Conservation (phyloP, 2,113 vertebrate species). For the Macaca nemestrina region DNA sequence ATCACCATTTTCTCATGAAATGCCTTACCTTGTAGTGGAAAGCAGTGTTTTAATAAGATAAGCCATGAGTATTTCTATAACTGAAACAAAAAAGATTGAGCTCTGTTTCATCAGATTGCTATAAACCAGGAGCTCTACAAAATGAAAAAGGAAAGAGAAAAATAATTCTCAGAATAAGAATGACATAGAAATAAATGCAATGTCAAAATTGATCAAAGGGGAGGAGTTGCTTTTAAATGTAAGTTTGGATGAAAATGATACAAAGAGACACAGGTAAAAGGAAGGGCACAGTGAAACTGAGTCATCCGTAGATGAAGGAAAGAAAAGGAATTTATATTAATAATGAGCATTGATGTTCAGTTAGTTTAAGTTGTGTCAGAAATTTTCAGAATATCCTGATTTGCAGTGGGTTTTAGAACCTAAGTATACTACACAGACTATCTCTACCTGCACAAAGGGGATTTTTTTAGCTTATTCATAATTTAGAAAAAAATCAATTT, state of each 20-base stretch:
- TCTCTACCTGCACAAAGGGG: background rate
- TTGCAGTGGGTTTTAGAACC: background rate
- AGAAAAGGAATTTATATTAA: background rate
- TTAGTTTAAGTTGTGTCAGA: background rate
- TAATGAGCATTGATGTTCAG: background rate
- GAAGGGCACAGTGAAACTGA: background rate
- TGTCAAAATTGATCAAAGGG: conserved; percentile 26
- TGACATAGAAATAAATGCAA: conserved; percentile 51
- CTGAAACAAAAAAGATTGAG: conserved; percentile 11
- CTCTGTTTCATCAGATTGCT: conserved; percentile 8
- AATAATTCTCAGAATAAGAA: background rate
- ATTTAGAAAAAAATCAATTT: background rate
- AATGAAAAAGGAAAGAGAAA: background rate
- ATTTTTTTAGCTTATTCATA: background rate
- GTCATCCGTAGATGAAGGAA: background rate
- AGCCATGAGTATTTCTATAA: background rate
- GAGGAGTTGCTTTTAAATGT: background rate
- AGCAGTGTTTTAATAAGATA: conserved; percentile 3
- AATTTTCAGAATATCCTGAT: background rate
- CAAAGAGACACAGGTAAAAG: background rate
- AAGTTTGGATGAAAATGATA: conserved; percentile 25
- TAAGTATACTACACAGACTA: background rate
- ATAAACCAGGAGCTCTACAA: conserved; percentile 3
- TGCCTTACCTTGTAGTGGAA: background rate
- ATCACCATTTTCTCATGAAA: conserved; percentile 40